Base-by-base conservation (phyloP, 2,797 vertebrate genomes). In the Artibeus jamaicensis region DNA sequence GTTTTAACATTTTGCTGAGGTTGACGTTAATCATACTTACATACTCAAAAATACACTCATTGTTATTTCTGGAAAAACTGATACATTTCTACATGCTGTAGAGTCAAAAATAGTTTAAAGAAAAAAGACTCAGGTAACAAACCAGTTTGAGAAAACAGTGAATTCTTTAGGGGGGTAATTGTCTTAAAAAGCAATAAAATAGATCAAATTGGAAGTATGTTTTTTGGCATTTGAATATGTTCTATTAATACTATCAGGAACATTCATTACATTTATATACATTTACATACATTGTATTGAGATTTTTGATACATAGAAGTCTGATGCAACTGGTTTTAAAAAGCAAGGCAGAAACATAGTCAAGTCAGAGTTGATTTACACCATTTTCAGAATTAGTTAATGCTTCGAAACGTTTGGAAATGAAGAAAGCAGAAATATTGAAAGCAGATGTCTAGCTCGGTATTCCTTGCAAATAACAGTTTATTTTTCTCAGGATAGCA, bases 91-190 rank as follows among this genome's bases (percentile, higher is more conserved):
- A 76, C 94, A 48, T 89, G 29, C 9, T 70, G 26, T 90, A 74
- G 12, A 92, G 39, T 94, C 67, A 97, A 88, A 44, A 76, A 82
- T 67, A 26, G 9, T 55, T 91, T 68, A 95, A 97, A 83, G 86
- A 59, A 2, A 2, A 53, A 77, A 83, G 91, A 67, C 57, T 94
- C 5, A 53, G 24, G 15, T 74, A 73, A 65, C 37, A 89, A 95
- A 84, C 42, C 37, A 90, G 26, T 92, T 86, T 74, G 18, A 79
- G 24, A 53, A 53, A 91, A 86, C 29, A 94, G 12, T 65, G 32
- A 92, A 77, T 74, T 19, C 39, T 55, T 95, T 86, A 57, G 34
- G 21, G 90, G 5, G 50, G 53, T 62, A 86, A 34, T 78, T 94
- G 48, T 68, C 29, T 65, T 74, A 87, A 87, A 95, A 87, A 48